These are phyloP conservation scores for Amblyraja radiata DNA, from an alignment of 2,797 vertebrate genomes.

Conservation along the genomic window DNA sequence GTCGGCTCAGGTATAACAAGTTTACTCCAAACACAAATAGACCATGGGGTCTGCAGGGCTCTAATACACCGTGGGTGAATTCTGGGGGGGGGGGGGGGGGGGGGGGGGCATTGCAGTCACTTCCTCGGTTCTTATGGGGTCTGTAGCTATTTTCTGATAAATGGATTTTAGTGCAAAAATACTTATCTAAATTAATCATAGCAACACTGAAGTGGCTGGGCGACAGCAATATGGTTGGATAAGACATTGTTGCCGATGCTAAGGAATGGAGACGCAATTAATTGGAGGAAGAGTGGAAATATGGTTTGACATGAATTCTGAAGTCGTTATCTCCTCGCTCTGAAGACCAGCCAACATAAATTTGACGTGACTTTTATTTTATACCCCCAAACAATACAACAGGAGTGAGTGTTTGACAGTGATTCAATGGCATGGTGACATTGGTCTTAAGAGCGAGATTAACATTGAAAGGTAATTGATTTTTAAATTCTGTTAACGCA, in stretches of 20 bases:
- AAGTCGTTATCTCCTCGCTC: background rate
- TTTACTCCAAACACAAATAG: background rate
- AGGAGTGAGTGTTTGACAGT: constrained; percentile 20
- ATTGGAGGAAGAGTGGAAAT: background rate
- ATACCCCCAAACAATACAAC: background rate
- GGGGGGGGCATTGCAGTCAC: background rate
- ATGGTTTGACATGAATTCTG: background rate
- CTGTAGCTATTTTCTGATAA: background rate
- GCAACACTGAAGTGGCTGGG: background rate
- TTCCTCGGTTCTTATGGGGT: background rate
- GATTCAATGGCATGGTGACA: background rate
- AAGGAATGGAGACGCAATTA: background rate
- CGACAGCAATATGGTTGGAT: background rate
- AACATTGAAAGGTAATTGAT: background rate
- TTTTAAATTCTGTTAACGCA: background rate
- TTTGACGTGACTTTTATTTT: background rate
- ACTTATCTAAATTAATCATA: background rate
- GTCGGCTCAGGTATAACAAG: background rate
- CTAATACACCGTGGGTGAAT: no score
- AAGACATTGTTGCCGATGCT: background rate
- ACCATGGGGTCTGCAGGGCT: no score
- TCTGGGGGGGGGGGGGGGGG: no score
- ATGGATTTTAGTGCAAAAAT: background rate
- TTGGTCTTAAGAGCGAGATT: background rate
- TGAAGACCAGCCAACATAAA: background rate